phyloP scores from a whole-genome alignment of 1,140 invertebrate species.

The Steinernema khuongi region DNA sequence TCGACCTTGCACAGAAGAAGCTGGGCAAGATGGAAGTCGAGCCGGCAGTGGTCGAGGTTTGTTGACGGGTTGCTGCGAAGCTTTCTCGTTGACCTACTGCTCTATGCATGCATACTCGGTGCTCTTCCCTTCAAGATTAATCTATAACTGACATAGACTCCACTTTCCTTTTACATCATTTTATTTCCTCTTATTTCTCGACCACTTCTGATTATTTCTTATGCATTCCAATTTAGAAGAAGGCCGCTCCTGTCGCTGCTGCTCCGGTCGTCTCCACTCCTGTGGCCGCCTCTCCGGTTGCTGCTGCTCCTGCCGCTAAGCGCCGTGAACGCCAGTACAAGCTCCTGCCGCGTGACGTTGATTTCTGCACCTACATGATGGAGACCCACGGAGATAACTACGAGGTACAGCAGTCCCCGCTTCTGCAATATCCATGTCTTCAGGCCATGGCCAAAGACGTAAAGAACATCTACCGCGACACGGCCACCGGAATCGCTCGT shows the following conservation, averaged over 20 bases:
- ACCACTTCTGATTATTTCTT: not conserved
- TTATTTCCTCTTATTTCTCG: not conserved
- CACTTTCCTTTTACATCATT: not conserved
- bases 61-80: not conserved
- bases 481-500: slow-evolving; percentile 27
- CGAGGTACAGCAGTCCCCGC: slow-evolving; percentile 13
- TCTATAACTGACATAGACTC: not conserved
- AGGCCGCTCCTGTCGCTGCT: not conserved
- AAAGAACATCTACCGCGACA: slow-evolving; percentile 36
- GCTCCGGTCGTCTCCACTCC: not conserved
- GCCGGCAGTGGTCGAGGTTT: not conserved
- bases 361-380: slow-evolving; percentile 35
- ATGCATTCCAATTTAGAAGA: not conserved
- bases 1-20: not conserved
- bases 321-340: slow-evolving; percentile 34
- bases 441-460: slow-evolving; percentile 33
- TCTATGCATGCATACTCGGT: not conserved
- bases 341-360: slow-evolving; percentile 35
- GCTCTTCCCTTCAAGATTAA: not conserved
- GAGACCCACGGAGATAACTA: slow-evolving; percentile 37
- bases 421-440: not conserved
- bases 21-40: not conserved
- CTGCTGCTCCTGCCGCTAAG: slow-evolving; percentile 3
- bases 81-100: not conserved
- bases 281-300: not conserved